Conservation (phyloP, 2,888 invertebrate genomes). For the Aporophyla lueneburgensis region DNA sequence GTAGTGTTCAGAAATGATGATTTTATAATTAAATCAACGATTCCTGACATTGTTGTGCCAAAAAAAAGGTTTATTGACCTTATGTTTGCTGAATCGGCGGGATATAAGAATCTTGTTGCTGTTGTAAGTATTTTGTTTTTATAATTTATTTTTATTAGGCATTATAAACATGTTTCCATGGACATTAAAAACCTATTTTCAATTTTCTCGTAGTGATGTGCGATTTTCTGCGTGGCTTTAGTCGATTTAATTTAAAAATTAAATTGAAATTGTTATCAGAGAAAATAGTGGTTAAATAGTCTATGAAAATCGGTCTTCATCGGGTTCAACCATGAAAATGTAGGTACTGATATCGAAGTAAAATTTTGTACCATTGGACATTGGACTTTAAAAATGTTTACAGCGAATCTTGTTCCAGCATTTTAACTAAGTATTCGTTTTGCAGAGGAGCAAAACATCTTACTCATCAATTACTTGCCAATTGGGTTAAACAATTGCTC, state of each 20-base stretch:
- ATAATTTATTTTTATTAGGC: conserved; percentile 1
- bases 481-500: conserved; percentile 56
- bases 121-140: conserved; percentile 76
- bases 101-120: conserved; percentile 81
- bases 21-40: conserved; percentile 80
- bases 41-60: conserved; percentile 80
- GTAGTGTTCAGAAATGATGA: conserved; percentile 75
- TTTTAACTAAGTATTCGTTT: conserved; percentile 18
- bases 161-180: not conserved
- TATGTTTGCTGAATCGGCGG: conserved; percentile 78
- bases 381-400: not conserved
- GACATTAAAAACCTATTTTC: not conserved
- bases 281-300: not conserved
- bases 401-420: conserved; percentile 8
- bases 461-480: conserved; percentile 56
- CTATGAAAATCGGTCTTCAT: not conserved
- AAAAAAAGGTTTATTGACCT: conserved; percentile 81
- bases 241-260: not conserved
- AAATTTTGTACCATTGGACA: not conserved
- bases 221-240: not conserved
- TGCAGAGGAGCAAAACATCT: conserved; percentile 41
- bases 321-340: conserved; percentile 1
- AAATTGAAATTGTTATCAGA: not conserved
- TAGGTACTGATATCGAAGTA: not conserved
- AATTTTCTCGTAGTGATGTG: not conserved